Conservation (phyloP, 2,888 invertebrate species). For the Drosophila pseudotakahashii region DNA sequence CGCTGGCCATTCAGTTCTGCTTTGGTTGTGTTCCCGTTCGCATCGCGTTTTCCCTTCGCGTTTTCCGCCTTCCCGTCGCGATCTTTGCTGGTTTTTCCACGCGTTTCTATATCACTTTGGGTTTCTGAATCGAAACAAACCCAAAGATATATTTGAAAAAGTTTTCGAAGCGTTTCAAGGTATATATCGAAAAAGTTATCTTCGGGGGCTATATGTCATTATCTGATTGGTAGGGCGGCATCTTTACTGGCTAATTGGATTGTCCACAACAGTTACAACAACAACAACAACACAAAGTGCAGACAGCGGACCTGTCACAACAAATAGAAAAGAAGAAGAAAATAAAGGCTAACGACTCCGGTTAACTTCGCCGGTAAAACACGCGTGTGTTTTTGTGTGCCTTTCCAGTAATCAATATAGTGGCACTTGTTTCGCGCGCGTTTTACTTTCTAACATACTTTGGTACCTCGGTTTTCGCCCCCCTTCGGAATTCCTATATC, state of each 20-base stretch:
- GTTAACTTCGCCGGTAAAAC: conserved; percentile 63
- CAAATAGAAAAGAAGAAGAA: conserved; percentile 28
- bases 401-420: conserved; percentile 71
- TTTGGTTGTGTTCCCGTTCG: conserved; percentile 69
- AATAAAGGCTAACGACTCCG: conserved; percentile 47
- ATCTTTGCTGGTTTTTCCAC: conserved; percentile 35
- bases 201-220: conserved; percentile 18
- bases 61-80: conserved; percentile 31
- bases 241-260: conserved; percentile 70
- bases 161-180: conserved; percentile 11
- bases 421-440: conserved; percentile 56
- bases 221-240: conserved; percentile 31
- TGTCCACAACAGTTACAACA: conserved; percentile 57
- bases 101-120: conserved; percentile 18
- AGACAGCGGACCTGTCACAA: conserved; percentile 58
- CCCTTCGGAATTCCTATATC: conserved; percentile 10
- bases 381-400: conserved; percentile 14
- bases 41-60: conserved; percentile 36
- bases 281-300: background rate
- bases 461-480: conserved; percentile 17
- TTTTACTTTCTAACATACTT: conserved; percentile 52
- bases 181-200: conserved; percentile 1
- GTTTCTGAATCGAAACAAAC: conserved; percentile 3
- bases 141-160: conserved; percentile 10
- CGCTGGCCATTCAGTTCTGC: conserved; percentile 65